Conservation (phyloP, 2,888 invertebrate species). For the Lycaena phlaeas region DNA sequence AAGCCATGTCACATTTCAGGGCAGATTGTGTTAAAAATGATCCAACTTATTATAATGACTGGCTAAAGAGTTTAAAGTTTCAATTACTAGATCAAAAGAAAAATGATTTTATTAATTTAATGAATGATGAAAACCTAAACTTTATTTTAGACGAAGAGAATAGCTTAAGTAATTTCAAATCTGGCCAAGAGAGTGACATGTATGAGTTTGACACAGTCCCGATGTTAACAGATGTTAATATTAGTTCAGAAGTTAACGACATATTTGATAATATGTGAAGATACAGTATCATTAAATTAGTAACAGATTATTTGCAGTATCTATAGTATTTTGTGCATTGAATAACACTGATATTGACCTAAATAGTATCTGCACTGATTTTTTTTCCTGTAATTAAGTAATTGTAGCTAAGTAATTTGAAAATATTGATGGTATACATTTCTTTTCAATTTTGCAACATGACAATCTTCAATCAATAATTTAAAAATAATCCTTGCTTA, state of each 20-base stretch:
- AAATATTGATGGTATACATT: too few relatives aligned
- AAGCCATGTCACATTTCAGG: conserved; percentile 46
- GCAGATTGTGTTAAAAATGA: conserved; percentile 42
- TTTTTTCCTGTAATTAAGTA: too few relatives aligned
- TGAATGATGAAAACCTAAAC: conserved; percentile 39
- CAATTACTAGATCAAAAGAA: conserved; percentile 38
- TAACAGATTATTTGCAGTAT: too few relatives aligned
- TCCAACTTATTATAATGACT: conserved; percentile 49
- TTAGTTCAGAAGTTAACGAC: conserved; percentile 49
- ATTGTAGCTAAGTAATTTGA: too few relatives aligned
- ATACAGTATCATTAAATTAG: too few relatives aligned
- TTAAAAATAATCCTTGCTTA: too few relatives aligned
- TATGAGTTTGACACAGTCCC: conserved; percentile 60
- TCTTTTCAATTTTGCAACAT: too few relatives aligned
- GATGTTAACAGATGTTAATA: conserved; percentile 40
- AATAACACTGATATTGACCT: too few relatives aligned
- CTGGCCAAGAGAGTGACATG: conserved; percentile 47
- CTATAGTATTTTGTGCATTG: too few relatives aligned
- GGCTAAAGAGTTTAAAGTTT: conserved; percentile 47
- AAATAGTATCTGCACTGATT: too few relatives aligned
- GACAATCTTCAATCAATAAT: too few relatives aligned
- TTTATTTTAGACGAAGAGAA: conserved; percentile 53
- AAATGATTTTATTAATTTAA: conserved; percentile 32
- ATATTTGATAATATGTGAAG: conserved; percentile 58
- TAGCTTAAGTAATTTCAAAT: conserved; percentile 36